A percentile compares a stretch with the other conserved stretches of the same genome.
These are phyloP conservation scores for Tachina lurida DNA, from an alignment of 2,888 invertebrate species.

Conservation along the genomic window DNA sequence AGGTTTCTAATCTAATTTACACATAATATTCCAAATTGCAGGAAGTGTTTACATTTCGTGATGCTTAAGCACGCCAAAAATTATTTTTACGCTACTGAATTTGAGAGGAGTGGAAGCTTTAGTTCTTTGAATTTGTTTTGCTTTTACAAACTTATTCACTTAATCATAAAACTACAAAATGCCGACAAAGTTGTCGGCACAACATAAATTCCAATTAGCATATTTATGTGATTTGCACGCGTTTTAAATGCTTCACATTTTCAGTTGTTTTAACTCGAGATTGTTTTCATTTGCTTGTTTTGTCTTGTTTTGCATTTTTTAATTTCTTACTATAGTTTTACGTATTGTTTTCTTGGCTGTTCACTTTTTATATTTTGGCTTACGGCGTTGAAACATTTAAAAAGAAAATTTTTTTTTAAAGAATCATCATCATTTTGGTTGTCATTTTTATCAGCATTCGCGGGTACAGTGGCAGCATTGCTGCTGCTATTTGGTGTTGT, in stretches of 20 bases:
- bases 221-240: constrained; percentile 70
- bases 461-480: constrained; percentile 31
- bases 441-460: constrained; percentile 49
- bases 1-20: background rate
- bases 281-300: constrained; percentile 2
- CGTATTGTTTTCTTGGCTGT: background rate
- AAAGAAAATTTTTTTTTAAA: background rate
- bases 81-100: background rate
- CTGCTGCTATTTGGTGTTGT: constrained; percentile 1
- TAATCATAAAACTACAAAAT: constrained; percentile 11
- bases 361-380: constrained; percentile 3
- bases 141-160: background rate
- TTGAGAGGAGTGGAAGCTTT: background rate
- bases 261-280: constrained; percentile 39
- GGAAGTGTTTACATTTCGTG: background rate
- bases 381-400: constrained; percentile 28
- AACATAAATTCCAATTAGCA: constrained; percentile 73
- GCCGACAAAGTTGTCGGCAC: constrained; percentile 66
- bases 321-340: background rate
- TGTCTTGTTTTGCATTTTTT: constrained; percentile 7
- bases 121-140: constrained; percentile 2
- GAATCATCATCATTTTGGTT: constrained; percentile 44
- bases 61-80: background rate
- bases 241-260: constrained; percentile 62
- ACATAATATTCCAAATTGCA: background rate